Percentiles rank a stretch among this genome's conserved stretches.
Evolutionary conservation across 2,797 vertebrate genomes (phyloP).

Genomic region (Argya squamiceps): DNA sequence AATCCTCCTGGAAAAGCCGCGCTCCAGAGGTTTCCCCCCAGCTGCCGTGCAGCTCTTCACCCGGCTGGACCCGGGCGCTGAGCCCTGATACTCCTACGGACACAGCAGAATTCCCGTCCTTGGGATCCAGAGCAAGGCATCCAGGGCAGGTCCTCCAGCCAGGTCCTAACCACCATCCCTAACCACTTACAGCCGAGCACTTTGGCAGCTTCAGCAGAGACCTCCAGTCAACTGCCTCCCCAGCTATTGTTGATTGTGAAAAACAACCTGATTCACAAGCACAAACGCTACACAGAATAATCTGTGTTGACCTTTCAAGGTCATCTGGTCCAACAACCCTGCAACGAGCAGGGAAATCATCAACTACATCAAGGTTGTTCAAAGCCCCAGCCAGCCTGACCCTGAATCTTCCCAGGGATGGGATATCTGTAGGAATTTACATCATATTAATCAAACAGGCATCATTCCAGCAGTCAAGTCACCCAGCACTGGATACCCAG

Average conservation of each 20-base stretch:
- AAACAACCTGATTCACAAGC: not conserved
- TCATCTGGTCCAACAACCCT: not conserved
- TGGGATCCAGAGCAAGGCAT: not conserved
- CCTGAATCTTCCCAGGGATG: not conserved
- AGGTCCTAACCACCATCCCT: not conserved
- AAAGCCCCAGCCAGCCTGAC: not conserved
- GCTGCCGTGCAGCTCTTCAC: fast-evolving
- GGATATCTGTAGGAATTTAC: not conserved
- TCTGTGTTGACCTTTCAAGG: not conserved
- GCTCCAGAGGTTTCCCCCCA: not conserved
- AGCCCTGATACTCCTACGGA: not conserved
- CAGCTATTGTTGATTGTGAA: not conserved
- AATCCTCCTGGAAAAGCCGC: not conserved
- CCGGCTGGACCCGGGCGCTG: not conserved
- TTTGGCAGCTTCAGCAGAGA: not conserved
- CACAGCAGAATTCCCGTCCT: not conserved
- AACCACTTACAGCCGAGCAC: not conserved
- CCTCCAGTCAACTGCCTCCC: not conserved
- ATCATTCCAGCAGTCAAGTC: not conserved
- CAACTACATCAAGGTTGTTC: not conserved
- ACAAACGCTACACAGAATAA: not conserved
- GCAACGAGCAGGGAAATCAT: not conserved
- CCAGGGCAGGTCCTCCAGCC: not conserved
- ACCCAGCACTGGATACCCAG: fast-evolving
- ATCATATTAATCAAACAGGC: not conserved